These are phyloP conservation scores for Carcinoscorpius rotundicauda DNA, from an alignment of 1,140 invertebrate genomes.

Conservation along the genomic window DNA sequence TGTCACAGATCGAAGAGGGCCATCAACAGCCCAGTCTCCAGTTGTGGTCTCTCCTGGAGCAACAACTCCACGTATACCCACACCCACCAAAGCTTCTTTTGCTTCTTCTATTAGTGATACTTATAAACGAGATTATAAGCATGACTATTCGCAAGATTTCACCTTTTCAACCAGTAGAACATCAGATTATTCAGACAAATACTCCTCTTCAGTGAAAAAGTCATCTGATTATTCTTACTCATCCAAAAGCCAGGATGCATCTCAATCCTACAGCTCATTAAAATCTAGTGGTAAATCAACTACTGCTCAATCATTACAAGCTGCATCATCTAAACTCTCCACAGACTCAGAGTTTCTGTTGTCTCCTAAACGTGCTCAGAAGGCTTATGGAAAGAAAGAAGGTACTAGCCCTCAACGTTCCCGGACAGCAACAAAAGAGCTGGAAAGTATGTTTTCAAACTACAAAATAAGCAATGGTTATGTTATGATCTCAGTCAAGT, in stretches of 20 bases:
- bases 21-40: conserved; percentile 13
- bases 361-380: conserved; percentile 41
- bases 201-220: neutral
- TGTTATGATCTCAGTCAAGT: neutral
- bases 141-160: neutral
- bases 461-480: neutral
- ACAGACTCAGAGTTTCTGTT: neutral
- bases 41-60: neutral
- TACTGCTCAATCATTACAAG: conserved; percentile 7
- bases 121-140: neutral
- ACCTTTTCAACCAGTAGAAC: too few species aligned
- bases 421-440: conserved; percentile 75
- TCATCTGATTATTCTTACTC: neutral
- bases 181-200: too few species aligned
- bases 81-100: neutral
- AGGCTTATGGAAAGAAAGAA: conserved; percentile 63
- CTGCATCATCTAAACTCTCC: conserved; percentile 14
- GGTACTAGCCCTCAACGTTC: conserved; percentile 59
- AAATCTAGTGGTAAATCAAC: neutral
- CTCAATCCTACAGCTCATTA: neutral
- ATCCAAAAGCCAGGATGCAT: neutral
- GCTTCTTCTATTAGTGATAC: neutral
- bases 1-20: conserved; percentile 12
- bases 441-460: conserved; percentile 54
- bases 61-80: conserved; percentile 2